Evolutionary conservation across 2,797 vertebrate species (phyloP).

Genomic region (Acanthornis magna): DNA sequence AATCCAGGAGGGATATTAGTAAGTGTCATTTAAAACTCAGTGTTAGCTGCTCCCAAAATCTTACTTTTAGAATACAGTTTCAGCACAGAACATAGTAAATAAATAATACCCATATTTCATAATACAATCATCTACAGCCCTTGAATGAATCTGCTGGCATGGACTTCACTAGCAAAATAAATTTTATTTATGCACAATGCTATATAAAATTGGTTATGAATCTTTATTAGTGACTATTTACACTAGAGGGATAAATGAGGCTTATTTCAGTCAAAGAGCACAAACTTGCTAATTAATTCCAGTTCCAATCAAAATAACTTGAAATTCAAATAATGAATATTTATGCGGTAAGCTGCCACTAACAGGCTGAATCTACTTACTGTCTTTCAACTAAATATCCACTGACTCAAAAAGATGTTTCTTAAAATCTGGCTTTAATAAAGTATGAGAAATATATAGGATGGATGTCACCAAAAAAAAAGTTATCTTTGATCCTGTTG

Average conservation of each 20-base stretch:
- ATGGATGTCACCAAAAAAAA: neutral
- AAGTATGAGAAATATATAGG: neutral
- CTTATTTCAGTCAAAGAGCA: slow-evolving; percentile 42
- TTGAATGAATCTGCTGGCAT: neutral
- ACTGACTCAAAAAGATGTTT: neutral
- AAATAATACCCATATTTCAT: neutral
- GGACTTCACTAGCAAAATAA: neutral
- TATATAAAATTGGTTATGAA: neutral
- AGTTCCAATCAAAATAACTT: slow-evolving; percentile 42
- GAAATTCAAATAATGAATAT: slow-evolving; percentile 44
- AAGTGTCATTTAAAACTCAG: neutral
- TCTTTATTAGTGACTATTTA: slow-evolving; percentile 21
- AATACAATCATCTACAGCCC: neutral
- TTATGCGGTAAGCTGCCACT: neutral
- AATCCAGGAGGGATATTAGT: neutral
- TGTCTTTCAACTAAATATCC: slow-evolving; percentile 13
- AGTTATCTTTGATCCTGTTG: neutral
- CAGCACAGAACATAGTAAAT: neutral
- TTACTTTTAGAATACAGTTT: neutral
- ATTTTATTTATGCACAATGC: neutral
- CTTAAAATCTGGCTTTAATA: slow-evolving; percentile 5
- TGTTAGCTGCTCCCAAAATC: neutral
- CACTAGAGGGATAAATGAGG: neutral
- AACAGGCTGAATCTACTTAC: slow-evolving; percentile 25
- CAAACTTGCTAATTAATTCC: slow-evolving; percentile 46